Conservation (phyloP, 2,888 invertebrate genomes). For the Listrodromus nycthemerus region DNA sequence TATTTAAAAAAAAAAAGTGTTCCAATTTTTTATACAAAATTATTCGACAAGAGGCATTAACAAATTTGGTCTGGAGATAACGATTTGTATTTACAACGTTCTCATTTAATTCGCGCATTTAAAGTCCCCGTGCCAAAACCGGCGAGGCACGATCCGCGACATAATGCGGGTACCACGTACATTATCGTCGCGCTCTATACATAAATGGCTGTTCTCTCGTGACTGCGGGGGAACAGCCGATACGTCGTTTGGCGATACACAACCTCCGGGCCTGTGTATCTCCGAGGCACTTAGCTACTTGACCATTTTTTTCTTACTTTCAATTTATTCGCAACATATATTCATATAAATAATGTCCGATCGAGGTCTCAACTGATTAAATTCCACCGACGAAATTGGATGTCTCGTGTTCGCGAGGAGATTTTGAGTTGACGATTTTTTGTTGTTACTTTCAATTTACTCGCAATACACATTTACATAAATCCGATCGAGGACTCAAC, state of each 20-base stretch:
- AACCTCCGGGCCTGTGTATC: not conserved
- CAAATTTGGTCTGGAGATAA: conserved; percentile 33
- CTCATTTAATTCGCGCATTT: not conserved
- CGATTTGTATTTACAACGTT: conserved; percentile 28
- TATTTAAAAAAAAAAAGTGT: too few relatives aligned
- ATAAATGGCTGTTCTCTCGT: conserved; percentile 43
- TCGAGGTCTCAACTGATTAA: not conserved
- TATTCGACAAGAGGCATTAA: conserved; percentile 41
- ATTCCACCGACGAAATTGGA: conserved; percentile 23
- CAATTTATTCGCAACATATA: not conserved
- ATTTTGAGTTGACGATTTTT: conserved; percentile 11
- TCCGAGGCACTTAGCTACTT: not conserved
- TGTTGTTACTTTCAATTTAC: not conserved
- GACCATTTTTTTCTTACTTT: conserved; percentile 2
- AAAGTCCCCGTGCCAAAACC: conserved; percentile 26
- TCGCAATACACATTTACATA: not conserved
- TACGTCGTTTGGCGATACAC: conserved; percentile 25
- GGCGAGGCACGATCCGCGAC: conserved; percentile 17
- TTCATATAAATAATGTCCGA: not conserved
- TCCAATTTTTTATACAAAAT: not conserved
- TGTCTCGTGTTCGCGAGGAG: conserved; percentile 23
- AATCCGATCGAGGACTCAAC: not conserved
- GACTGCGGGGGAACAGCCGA: conserved; percentile 34
- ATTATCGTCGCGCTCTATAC: conserved; percentile 1
- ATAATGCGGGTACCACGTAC: conserved; percentile 8